Evolutionary conservation across 2,113 vertebrate genomes (phyloP).

Genomic region (Sylvilagus bachmani): DNA sequence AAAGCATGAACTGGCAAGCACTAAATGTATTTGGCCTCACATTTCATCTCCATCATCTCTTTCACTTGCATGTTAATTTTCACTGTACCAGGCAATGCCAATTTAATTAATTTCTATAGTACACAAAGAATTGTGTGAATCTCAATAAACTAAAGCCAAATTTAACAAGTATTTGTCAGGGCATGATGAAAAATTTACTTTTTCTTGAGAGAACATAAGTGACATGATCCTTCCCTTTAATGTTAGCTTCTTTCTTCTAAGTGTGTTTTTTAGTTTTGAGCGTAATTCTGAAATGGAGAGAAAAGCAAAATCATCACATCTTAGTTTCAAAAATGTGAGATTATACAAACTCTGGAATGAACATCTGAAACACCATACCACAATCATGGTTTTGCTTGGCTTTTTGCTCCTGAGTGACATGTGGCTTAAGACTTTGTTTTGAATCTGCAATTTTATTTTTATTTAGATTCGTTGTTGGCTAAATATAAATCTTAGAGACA

Average conservation of each 20-base stretch:
- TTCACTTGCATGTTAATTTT: not conserved
- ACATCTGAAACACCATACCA: not conserved
- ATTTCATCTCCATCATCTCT: not conserved
- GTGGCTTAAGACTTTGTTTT: not conserved
- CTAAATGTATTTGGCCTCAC: not conserved
- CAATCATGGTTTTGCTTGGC: not conserved
- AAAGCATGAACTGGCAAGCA: not conserved
- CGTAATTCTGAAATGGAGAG: constrained; percentile 12
- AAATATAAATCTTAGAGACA: constrained; percentile 26
- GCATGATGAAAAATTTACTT: constrained; percentile 64
- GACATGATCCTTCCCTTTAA: not conserved
- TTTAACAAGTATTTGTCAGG: constrained; percentile 64
- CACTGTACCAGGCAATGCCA: constrained; percentile 22
- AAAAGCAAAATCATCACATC: constrained; percentile 55
- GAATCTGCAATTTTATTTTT: constrained; percentile 22
- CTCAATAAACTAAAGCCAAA: constrained; percentile 64
- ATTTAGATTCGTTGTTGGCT: not conserved
- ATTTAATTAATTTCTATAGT: constrained; percentile 3
- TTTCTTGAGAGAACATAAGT: not conserved
- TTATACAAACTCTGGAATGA: not conserved
- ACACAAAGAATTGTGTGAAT: constrained; percentile 12
- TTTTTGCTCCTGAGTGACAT: not conserved
- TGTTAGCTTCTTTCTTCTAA: constrained; percentile 8
- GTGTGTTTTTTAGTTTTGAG: not conserved
- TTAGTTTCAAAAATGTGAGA: constrained; percentile 46